phyloP scores from a whole-genome alignment of 37 sponge, comb jelly and placozoan genomes.

The Diacarnus erythraeanus region DNA sequence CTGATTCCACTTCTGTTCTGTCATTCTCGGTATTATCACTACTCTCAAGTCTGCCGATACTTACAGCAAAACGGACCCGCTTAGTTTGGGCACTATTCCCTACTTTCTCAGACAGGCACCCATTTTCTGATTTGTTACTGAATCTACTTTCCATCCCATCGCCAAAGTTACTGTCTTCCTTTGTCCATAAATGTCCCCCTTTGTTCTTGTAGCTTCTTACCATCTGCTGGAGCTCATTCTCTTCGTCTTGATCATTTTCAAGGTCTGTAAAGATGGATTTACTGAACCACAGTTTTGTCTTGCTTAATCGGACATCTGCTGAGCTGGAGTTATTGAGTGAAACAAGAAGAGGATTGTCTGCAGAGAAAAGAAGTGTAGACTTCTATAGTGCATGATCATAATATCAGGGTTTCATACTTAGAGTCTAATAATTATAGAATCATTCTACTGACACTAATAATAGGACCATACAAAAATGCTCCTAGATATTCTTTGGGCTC shows the following conservation, averaged over 20 bases:
- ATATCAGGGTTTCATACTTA: no score
- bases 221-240: constrained; percentile 60
- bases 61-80: neutral
- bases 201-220: constrained; percentile 19
- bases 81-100: neutral
- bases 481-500: no score
- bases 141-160: neutral
- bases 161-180: neutral
- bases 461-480: no score
- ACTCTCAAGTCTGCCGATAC: no score
- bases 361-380: neutral
- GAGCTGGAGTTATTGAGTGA: constrained; percentile 37
- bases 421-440: no score
- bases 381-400: no score
- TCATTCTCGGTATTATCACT: no score
- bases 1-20: neutral
- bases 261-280: constrained; percentile 50
- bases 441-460: no score
- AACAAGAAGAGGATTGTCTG: constrained; percentile 80
- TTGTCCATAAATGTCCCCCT: constrained; percentile 6
- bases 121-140: neutral
- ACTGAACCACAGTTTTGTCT: constrained; percentile 62
- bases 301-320: constrained; percentile 24
- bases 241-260: constrained; percentile 66
- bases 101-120: no score